A percentile compares a stretch with the other conserved stretches of the same genome.
Conservation (phyloP, 2,797 vertebrate genomes). For the Crax fasciolata region DNA sequence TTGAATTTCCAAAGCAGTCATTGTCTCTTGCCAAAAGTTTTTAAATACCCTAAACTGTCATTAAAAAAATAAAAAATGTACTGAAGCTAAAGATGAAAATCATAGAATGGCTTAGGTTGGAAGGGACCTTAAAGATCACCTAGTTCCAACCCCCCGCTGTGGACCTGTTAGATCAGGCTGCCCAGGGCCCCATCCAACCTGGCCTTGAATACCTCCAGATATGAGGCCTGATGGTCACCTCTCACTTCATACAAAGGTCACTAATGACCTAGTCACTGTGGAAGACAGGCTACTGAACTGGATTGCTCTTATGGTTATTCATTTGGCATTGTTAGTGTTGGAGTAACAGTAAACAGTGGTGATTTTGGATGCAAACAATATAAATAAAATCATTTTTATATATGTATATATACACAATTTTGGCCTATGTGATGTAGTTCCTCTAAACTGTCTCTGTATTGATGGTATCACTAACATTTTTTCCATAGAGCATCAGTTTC, state of each 20-base stretch:
- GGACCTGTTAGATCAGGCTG: too few species aligned
- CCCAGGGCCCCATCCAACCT: too few species aligned
- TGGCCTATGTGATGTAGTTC: not conserved
- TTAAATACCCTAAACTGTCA: not conserved
- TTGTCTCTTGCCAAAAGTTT: not conserved
- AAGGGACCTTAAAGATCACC: too few species aligned
- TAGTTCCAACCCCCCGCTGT: too few species aligned
- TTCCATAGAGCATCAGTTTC: not conserved
- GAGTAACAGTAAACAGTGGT: not conserved
- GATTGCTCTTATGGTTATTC: not conserved
- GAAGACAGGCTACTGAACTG: not conserved
- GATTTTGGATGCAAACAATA: not conserved
- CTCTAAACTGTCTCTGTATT: not conserved
- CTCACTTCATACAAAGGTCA: not conserved
- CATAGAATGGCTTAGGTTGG: not conserved
- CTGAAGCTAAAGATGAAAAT: not conserved
- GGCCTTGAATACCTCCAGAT: too few species aligned
- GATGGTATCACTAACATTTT: not conserved
- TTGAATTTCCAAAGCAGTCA: not conserved
- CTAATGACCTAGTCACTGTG: not conserved
- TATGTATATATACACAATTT: not conserved
- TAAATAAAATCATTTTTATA: not conserved
- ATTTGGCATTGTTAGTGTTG: not conserved
- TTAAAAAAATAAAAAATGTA: not conserved
- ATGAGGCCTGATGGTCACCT: not conserved